Conservation (phyloP, 1,140 invertebrate species). For the Samia ricini region DNA sequence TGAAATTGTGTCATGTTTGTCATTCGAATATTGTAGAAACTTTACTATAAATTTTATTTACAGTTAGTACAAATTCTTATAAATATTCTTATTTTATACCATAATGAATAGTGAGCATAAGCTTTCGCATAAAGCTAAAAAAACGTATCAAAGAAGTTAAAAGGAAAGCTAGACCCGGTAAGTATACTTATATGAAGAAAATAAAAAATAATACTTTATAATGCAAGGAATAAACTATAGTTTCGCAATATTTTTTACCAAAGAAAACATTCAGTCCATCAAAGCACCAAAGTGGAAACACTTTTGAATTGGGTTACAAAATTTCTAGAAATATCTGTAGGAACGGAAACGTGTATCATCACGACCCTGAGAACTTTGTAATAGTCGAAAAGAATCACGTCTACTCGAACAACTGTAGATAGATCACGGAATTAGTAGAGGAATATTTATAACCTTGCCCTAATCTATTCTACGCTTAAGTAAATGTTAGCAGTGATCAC, state of each 20-base stretch:
- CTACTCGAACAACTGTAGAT: neutral
- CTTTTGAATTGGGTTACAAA: neutral
- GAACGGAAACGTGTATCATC: neutral
- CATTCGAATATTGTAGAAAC: conserved; percentile 2
- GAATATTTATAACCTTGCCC: neutral
- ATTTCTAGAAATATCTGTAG: conserved; percentile 21
- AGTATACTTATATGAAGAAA: conserved; percentile 25
- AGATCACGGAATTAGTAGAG: neutral
- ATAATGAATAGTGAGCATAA: conserved; percentile 78
- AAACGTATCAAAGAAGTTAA: conserved; percentile 94
- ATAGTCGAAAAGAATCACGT: neutral
- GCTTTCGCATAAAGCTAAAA: conserved; percentile 85
- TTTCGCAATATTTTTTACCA: neutral
- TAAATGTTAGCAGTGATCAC: neutral
- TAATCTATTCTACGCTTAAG: neutral
- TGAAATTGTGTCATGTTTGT: neutral
- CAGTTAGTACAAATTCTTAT: neutral
- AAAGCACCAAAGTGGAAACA: neutral
- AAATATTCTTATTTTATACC: conserved; percentile 1
- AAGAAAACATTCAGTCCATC: neutral
- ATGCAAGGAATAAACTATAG: too few species aligned
- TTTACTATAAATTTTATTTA: too few species aligned
- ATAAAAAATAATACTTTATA: neutral
- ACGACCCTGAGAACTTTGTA: neutral
- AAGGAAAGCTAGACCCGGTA: conserved; percentile 92